phyloP scores from a whole-genome alignment of 2,797 vertebrate species.

The Thripadectes ignobilis region DNA sequence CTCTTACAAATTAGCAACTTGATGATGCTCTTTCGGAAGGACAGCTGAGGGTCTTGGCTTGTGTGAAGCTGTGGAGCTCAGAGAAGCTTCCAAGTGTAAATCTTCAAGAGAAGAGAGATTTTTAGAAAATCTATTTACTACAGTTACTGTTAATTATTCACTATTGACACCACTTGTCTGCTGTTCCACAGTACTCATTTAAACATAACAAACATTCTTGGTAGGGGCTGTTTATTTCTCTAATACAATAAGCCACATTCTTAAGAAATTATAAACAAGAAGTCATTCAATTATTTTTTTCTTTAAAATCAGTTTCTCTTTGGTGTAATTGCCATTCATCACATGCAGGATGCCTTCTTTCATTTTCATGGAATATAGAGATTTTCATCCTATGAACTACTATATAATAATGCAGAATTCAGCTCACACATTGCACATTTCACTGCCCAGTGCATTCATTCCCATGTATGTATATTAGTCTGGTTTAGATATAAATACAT shows the following conservation, averaged over 20 bases:
- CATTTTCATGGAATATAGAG: not conserved
- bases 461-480: not conserved
- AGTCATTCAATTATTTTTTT: not conserved
- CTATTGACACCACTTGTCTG: not conserved
- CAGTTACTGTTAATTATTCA: not conserved
- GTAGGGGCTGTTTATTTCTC: not conserved
- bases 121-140: conserved; percentile 2
- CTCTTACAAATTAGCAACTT: not conserved
- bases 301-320: not conserved
- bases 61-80: not conserved
- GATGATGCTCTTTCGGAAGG: not conserved
- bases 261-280: not conserved
- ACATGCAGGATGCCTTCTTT: not conserved
- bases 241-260: not conserved
- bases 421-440: not conserved
- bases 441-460: not conserved
- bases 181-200: not conserved
- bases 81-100: not conserved
- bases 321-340: not conserved
- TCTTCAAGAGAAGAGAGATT: not conserved
- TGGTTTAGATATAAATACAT: not conserved
- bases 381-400: not conserved
- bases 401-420: not conserved
- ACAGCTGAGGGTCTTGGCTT: not conserved
- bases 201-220: not conserved